Evolutionary conservation across 1,140 invertebrate genomes (phyloP), one percentile per base, ranked within the genome.

Genomic region (Panonychus citri): DNA sequence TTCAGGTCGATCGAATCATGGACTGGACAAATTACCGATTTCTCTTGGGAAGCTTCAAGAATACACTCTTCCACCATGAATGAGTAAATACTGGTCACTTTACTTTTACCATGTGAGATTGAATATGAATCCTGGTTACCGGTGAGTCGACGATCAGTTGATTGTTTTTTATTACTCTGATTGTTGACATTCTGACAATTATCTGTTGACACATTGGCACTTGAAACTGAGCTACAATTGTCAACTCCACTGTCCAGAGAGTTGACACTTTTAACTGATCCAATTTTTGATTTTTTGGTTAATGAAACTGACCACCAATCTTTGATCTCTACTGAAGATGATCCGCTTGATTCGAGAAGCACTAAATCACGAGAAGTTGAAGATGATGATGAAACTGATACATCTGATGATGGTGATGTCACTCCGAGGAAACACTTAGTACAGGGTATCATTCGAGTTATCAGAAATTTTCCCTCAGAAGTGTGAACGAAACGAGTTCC

Each of bases 401-500:
- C 43, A 21, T 46, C n/a, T n/a, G 21, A 10, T n/a, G 43, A 7
- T 46, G 13, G 13, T 17, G 39, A 40, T 17, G 13, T n/a, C 3
- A 46, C n/a, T 15, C 2, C 21, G 19, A 46, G 43, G n/a, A 90
- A 69, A 68, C 91, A 96, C 8, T 78, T 75, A 0, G 85, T 82
- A 69, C 94, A 99, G 0, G 90, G 85, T 48, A 96, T 81, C 21
- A 97, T 66, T n/a, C 94, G 74, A 0, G 88, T 96, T 12, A 99
- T 85, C 26, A 99, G 71, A 66, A 94, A 84, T 60, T 85, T 81
- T 1, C 94, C 94, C 67, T 94, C 89, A 0, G 88, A 91, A 0
- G 90, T 96, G 66, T 98, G 94, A 1, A 91, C 87, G 71, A 98
- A 98, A 46, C 93, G 76, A 1, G 91, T 96, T 7, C 93, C 82